Evolutionary conservation across 2,888 invertebrate species (phyloP).

Genomic region (Ctena decussata): DNA sequence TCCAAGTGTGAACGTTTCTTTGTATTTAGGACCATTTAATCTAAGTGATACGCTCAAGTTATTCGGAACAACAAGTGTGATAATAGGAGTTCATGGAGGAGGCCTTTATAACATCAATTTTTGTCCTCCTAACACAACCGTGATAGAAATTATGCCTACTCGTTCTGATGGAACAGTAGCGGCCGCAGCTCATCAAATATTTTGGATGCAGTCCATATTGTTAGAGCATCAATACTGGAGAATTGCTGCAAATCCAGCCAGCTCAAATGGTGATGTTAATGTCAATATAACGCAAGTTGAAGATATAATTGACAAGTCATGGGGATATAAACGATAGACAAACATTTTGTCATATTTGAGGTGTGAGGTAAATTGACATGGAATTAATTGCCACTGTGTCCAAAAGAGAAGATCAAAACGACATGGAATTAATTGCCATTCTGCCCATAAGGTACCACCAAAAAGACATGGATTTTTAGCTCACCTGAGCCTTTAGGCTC

Average conservation of each 20-base stretch:
- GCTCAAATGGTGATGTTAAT: background rate
- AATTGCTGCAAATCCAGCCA: background rate
- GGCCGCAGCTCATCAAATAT: background rate
- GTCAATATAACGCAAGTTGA: background rate
- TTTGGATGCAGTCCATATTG: background rate
- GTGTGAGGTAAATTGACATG: too few species aligned
- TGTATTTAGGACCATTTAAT: background rate
- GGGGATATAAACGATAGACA: too few species aligned
- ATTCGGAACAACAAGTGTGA: background rate
- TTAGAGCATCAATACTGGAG: background rate
- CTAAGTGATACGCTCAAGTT: background rate
- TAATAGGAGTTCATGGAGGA: slow-evolving; percentile 1
- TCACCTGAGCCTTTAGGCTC: too few species aligned
- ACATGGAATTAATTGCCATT: too few species aligned
- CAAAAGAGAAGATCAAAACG: too few species aligned
- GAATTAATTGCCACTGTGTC: too few species aligned
- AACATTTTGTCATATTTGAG: too few species aligned
- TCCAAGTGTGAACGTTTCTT: background rate
- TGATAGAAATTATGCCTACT: slow-evolving; percentile 9
- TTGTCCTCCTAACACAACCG: background rate
- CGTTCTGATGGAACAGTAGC: background rate
- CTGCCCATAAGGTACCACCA: too few species aligned
- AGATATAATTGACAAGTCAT: background rate
- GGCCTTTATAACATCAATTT: background rate
- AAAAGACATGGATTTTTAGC: too few species aligned